A percentile compares a stretch with the other conserved stretches of the same genome.
Conservation (phyloP, 1,140 invertebrate genomes). For the Apis florea region DNA sequence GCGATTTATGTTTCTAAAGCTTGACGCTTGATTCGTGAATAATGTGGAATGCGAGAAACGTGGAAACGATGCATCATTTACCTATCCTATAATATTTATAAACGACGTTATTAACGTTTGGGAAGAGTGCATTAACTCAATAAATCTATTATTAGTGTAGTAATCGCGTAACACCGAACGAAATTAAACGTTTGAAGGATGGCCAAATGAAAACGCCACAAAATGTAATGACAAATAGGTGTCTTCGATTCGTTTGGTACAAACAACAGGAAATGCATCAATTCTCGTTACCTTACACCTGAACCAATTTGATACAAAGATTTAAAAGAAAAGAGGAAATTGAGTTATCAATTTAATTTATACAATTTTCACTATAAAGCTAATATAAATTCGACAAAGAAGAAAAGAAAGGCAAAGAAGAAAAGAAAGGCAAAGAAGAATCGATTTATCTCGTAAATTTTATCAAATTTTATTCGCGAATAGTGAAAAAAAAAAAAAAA, state of each 20-base stretch:
- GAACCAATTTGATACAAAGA: too few species aligned
- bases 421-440: not conserved
- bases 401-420: not conserved
- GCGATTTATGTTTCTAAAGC: not conserved
- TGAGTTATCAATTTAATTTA: too few species aligned
- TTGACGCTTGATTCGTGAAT: not conserved
- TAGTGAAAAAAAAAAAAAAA: not conserved
- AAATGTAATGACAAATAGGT: not conserved
- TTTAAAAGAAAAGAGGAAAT: too few species aligned
- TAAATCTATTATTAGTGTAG: not conserved
- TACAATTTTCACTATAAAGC: too few species aligned
- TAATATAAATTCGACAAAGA: too few species aligned
- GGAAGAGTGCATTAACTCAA: constrained; percentile 25
- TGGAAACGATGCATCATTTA: not conserved
- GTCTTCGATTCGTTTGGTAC: not conserved
- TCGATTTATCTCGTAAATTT: not conserved
- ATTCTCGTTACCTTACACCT: too few species aligned
- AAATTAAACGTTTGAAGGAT: constrained; percentile 26
- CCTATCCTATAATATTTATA: not conserved
- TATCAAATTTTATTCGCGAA: not conserved
- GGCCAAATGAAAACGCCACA: constrained; percentile 8
- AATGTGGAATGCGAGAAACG: not conserved
- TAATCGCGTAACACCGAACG: not conserved
- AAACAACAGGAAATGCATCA: not conserved
- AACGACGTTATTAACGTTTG: not conserved